Conservation (phyloP, 2,888 invertebrate species). For the Dryadula phaetusa region DNA sequence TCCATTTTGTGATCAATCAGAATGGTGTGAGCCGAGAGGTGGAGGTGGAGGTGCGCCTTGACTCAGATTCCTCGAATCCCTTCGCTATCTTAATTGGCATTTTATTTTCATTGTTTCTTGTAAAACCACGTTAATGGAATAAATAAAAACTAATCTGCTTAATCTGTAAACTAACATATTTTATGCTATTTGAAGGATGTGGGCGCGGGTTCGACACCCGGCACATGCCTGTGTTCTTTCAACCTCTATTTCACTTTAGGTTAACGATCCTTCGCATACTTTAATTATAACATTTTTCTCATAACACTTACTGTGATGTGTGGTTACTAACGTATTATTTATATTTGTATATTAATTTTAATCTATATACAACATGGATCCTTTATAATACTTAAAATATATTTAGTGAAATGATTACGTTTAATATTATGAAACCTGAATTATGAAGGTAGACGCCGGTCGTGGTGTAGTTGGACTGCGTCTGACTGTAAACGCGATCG, state of each 20-base stretch:
- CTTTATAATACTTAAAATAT: too few species aligned
- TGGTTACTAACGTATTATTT: too few species aligned
- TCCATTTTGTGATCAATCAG: too few species aligned
- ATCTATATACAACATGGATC: too few species aligned
- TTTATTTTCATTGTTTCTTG: constrained; percentile 33
- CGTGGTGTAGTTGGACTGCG: too few species aligned
- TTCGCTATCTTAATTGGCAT: constrained; percentile 35
- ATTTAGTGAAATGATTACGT: too few species aligned
- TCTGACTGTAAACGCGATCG: too few species aligned
- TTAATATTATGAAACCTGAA: too few species aligned
- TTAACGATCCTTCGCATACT: background rate
- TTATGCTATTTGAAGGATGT: constrained; percentile 2
- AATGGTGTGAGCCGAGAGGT: background rate
- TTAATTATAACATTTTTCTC: background rate
- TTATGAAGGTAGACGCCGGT: too few species aligned
- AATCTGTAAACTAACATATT: constrained; percentile 38
- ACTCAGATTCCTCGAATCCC: constrained; percentile 27
- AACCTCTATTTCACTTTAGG: constrained; percentile 16
- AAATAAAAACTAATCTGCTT: constrained; percentile 34
- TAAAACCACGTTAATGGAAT: constrained; percentile 32
- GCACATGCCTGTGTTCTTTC: constrained; percentile 13
- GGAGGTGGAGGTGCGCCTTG: too few species aligned
- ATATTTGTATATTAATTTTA: too few species aligned
- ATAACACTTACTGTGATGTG: too few species aligned
- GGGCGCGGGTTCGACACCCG: constrained; percentile 28